These are phyloP conservation scores for Philhelius pedissequus DNA, from an alignment of 2,888 invertebrate genomes.

Conservation along the genomic window DNA sequence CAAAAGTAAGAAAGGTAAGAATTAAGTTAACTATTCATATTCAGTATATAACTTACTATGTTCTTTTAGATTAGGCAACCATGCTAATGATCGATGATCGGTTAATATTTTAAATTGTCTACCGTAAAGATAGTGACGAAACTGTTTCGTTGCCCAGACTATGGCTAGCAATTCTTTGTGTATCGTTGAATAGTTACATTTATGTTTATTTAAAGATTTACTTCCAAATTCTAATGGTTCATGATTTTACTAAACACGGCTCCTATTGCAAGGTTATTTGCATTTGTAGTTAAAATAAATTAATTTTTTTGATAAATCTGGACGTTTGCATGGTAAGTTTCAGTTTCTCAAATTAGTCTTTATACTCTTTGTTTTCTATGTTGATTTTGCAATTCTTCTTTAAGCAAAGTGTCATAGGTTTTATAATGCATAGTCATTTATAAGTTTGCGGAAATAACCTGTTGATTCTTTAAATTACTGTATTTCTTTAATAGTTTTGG, in stretches of 20 bases:
- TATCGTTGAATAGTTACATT: constrained; percentile 28
- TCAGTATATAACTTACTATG: no score
- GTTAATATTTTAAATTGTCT: constrained; percentile 66
- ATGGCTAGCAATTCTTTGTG: constrained; percentile 3
- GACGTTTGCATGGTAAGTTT: constrained; percentile 8
- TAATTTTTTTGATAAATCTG: constrained; percentile 31
- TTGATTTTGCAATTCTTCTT: not conserved
- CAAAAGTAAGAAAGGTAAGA: no score
- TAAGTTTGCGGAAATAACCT: not conserved
- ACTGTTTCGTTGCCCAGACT: constrained; percentile 3
- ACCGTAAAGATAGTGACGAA: not conserved
- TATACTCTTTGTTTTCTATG: not conserved
- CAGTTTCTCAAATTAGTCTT: not conserved
- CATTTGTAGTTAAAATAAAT: constrained; percentile 18
- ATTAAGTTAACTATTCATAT: no score
- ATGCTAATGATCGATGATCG: constrained; percentile 70
- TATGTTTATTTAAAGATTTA: no score
- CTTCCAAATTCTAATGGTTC: not conserved
- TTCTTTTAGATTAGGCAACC: constrained; percentile 39
- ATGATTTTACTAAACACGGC: no score
- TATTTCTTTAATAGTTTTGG: not conserved
- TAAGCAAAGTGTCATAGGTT: not conserved
- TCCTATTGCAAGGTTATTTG: constrained; percentile 25
- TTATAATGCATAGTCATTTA: not conserved
- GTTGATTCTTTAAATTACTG: not conserved